Conservation (phyloP, 1,140 invertebrate genomes). For the Ganaspis sp. region DNA sequence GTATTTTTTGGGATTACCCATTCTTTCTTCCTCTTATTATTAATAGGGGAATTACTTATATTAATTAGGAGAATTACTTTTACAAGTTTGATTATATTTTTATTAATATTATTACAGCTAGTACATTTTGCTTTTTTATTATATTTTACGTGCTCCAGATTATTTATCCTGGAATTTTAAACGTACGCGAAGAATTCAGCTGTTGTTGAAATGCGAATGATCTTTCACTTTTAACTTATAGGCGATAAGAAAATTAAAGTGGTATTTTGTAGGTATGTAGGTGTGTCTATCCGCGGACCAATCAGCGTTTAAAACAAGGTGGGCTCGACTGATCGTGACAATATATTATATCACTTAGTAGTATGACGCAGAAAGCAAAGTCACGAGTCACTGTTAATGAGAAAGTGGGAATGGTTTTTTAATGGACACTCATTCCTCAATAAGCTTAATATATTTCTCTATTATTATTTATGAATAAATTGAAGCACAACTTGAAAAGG, state of each 20-base stretch:
- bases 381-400: not conserved
- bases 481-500: too few species aligned
- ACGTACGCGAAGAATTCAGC: not conserved
- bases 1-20: too few species aligned
- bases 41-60: too few species aligned
- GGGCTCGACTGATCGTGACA: slow-evolving; percentile 10
- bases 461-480: not conserved
- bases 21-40: too few species aligned
- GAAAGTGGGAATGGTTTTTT: not conserved
- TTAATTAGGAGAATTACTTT: too few species aligned
- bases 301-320: slow-evolving; percentile 5
- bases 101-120: too few species aligned
- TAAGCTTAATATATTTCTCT: not conserved
- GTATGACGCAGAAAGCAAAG: slow-evolving; percentile 12
- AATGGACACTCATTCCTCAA: not conserved
- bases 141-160: too few species aligned
- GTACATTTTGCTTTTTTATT: too few species aligned
- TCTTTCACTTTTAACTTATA: not conserved
- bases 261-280: not conserved
- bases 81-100: too few species aligned
- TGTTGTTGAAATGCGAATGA: not conserved
- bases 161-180: too few species aligned
- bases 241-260: slow-evolving; percentile 10
- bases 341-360: slow-evolving; percentile 15
- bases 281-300: slow-evolving; percentile 16